Conservation (phyloP, 2,888 invertebrate species). For the Cinara cedri region DNA sequence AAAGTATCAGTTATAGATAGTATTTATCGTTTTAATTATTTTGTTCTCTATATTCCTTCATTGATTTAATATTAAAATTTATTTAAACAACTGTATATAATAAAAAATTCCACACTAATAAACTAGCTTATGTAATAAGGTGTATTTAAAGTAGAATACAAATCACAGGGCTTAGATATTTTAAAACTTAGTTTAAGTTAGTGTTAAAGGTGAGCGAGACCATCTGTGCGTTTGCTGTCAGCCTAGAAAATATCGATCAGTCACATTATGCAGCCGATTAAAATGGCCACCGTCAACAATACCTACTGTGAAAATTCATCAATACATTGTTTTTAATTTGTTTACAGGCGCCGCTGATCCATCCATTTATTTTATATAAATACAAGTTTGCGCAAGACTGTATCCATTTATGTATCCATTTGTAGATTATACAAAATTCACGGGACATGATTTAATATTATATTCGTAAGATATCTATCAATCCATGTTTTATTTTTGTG, state of each 20-base stretch:
- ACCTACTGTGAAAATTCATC: conserved; percentile 54
- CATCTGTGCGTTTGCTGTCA: conserved; percentile 45
- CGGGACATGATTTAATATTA: conserved; percentile 36
- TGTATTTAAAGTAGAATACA: not conserved
- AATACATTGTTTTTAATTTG: conserved; percentile 55
- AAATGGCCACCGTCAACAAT: conserved; percentile 48
- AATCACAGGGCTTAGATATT: not conserved
- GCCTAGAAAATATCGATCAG: conserved; percentile 46
- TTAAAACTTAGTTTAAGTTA: conserved; percentile 24
- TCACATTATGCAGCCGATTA: conserved; percentile 40
- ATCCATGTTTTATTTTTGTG: conserved; percentile 40
- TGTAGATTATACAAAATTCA: conserved; percentile 49
- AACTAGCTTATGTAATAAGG: not conserved
- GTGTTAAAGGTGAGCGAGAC: conserved; percentile 15
- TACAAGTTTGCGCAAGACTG: conserved; percentile 55
- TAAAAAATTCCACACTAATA: not conserved
- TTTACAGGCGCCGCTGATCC: conserved; percentile 57
- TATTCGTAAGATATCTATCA: conserved; percentile 39
- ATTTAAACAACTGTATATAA: not conserved
- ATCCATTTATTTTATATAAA: conserved; percentile 56
- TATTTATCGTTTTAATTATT: not conserved
- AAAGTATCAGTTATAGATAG: not conserved
- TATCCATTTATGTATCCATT: conserved; percentile 52
- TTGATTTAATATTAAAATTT: not conserved
- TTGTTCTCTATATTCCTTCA: not conserved